Base-by-base conservation (phyloP, 2,888 invertebrate genomes). In the Epiblema foenella region DNA sequence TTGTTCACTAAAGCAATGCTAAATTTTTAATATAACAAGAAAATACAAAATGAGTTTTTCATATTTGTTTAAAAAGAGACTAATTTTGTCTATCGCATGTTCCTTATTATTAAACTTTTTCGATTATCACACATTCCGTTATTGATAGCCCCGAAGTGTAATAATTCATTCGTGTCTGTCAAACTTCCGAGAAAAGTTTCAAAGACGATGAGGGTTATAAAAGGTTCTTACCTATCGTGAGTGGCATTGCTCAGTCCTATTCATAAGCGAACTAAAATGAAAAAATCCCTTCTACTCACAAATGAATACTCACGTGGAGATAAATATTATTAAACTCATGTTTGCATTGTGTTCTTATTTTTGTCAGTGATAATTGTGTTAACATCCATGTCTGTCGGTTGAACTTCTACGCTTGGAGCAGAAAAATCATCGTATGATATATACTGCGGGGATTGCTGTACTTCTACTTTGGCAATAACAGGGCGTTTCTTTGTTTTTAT, bases 401-500 rank as follows among this genome's bases (percentile, higher is more conserved):
- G 91, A 52, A 86, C 87, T 56, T 91, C 93, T 46, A 88, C 86
- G 72, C 81, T 86, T 9, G 91, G 88, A 15, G 88, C 85, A 57
- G 89, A 87, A 69, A 93, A 93, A 80, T 93, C 92, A 76, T 93
- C 92, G 75, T 97, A 97, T 29, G 97, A 97, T 81, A 97, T 96
- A 86, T 97, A 97, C 82, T 97, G 97, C 9, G 97, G 97, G 15
- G 96, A 95, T 81, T 96, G 94, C 76, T 96, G 96, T 1, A 85
- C 85, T 71, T 96, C 95, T 68, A 96, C 90, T 89, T 97, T 97
- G 10, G 96, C 95, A 29, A 96, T 95, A 75, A 95, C 95, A 76
- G 97, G 94, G 81, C 97, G 95, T 88, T 98, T 97, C 89, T 98
- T 97, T 75, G 97, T 95, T 88, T 98, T 97, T 75, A 97, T 95